Evolutionary conservation across 2,888 invertebrate genomes (phyloP), one percentile per base, ranked within the genome.

Genomic region (Fragum whitleyi): DNA sequence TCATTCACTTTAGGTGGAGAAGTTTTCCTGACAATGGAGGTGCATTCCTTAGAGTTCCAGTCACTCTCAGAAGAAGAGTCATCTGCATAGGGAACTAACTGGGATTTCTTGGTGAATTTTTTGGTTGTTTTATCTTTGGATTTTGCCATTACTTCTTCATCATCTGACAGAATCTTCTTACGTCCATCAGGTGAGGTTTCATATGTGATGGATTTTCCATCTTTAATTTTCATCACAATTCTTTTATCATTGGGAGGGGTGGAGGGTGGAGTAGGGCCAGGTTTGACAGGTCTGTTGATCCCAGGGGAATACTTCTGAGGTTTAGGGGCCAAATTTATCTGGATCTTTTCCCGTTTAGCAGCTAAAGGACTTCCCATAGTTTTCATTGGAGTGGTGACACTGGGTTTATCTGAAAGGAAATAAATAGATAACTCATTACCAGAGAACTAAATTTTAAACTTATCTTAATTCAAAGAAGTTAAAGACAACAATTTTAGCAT

Each of bases 71-170:
- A 91, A n/a, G 91, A 90, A n/a, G 92, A 92, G 76, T 93, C 93
- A 80, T 90, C 91, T 14, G 90, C 89, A 81, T 94, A 94, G 36
- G 94, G 94, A 77, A 94, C 94, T 51, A 94, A 85, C 57, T 85
- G 78, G 9, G 85, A 78, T 28, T 85, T 85, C 55, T 81, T 79
- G 16, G 55, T 62, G 26, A 67, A 59, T 59, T 76, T 78, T 53
- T 77, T 83, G 11, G 28, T n/a, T 14, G 32, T 51, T 23, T 67
- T 76, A 36, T 68, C 78, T 55, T 71, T 79, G 68, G 57, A 75
- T 39, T 57, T 77, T 7, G 80, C 71, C 14, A 77, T 61, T n/a
- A 80, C 80, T n/a, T 84, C 87, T n/a, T 76, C 74, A 69, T 81
- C 84, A 39, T 88, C 89, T 73, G 88, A 90, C 7, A 90, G 80